These are phyloP conservation scores for Acrocyrtus sp. DNA, from an alignment of 2,888 invertebrate species.

Conservation along the genomic window DNA sequence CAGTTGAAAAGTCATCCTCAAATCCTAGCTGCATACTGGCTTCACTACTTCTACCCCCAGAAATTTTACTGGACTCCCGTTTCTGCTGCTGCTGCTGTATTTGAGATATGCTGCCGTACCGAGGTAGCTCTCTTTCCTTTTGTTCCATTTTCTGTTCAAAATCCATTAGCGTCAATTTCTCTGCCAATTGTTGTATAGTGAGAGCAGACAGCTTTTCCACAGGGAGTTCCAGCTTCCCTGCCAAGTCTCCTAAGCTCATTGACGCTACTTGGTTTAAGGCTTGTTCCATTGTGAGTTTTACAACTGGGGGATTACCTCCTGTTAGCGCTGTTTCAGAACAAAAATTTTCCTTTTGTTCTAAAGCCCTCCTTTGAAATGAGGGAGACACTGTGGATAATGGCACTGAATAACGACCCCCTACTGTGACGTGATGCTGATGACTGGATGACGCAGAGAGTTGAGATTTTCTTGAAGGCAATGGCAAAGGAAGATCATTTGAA, in stretches of 20 bases:
- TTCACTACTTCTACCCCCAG: not conserved
- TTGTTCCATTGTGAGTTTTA: slow-evolving; percentile 60
- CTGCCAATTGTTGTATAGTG: slow-evolving; percentile 87
- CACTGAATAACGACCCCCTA: slow-evolving; percentile 51
- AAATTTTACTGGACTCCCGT: not conserved
- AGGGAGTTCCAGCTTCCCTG: slow-evolving; percentile 79
- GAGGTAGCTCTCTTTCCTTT: slow-evolving; percentile 61
- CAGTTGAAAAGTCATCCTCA: slow-evolving; percentile 65
- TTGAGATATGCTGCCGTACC: slow-evolving; percentile 18
- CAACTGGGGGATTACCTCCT: slow-evolving; percentile 35
- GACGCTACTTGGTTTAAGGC: slow-evolving; percentile 83
- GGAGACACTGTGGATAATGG: slow-evolving; percentile 45
- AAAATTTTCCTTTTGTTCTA: not conserved
- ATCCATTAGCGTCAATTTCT: slow-evolving; percentile 73
- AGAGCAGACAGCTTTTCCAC: slow-evolving; percentile 82
- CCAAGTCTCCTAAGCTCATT: slow-evolving; percentile 82
- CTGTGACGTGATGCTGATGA: slow-evolving; percentile 22
- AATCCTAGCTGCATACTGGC: slow-evolving; percentile 41
- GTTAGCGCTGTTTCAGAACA: not conserved
- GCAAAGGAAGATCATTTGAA: slow-evolving; percentile 71
- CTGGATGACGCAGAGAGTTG: slow-evolving; percentile 34
- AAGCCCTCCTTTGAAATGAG: slow-evolving; percentile 8
- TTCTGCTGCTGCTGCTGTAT: slow-evolving; percentile 12
- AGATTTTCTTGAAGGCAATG: slow-evolving; percentile 70
- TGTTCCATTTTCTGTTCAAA: slow-evolving; percentile 67